phyloP scores from a whole-genome alignment of 2,113 vertebrate genomes.

The Rutilus rutilus region DNA sequence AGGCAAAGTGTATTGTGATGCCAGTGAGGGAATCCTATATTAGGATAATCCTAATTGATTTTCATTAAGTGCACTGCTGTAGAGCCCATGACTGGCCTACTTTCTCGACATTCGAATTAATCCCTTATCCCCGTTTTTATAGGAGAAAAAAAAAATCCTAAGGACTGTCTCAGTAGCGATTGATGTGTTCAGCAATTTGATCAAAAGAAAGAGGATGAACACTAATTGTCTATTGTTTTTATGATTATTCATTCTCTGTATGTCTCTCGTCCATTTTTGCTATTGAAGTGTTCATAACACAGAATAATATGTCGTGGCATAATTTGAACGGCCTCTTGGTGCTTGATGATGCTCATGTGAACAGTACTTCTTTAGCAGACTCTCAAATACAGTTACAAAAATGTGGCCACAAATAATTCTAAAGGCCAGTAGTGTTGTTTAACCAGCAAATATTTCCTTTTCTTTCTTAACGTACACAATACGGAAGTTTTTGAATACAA shows the following conservation, averaged over 20 bases:
- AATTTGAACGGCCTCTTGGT: slow-evolving; percentile 2
- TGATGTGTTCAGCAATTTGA: slow-evolving; percentile 37
- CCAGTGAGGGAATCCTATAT: slow-evolving; percentile 62
- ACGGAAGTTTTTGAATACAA: neutral
- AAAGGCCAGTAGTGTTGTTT: neutral
- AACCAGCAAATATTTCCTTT: neutral
- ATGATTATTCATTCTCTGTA: slow-evolving; percentile 1
- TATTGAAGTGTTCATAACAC: slow-evolving; percentile 4
- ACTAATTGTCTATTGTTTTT: slow-evolving; percentile 40
- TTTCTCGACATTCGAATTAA: slow-evolving; percentile 25
- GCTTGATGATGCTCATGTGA: neutral
- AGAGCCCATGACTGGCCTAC: slow-evolving; percentile 40
- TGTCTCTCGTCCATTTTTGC: slow-evolving; percentile 21
- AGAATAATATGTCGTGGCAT: slow-evolving; percentile 19
- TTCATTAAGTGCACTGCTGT: slow-evolving; percentile 54
- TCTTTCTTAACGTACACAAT: neutral
- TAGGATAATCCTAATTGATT: slow-evolving; percentile 67
- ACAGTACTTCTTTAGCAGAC: neutral
- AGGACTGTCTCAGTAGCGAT: slow-evolving; percentile 33
- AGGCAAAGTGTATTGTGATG: slow-evolving; percentile 63
- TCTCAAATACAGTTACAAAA: neutral
- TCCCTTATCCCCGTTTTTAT: slow-evolving; percentile 33
- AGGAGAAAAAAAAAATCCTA: slow-evolving; percentile 26
- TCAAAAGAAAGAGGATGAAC: slow-evolving; percentile 1
- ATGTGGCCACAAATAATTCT: neutral